These are phyloP conservation scores for Nebria brevicollis DNA, from an alignment of 2,888 invertebrate species.

Conservation along the genomic window DNA sequence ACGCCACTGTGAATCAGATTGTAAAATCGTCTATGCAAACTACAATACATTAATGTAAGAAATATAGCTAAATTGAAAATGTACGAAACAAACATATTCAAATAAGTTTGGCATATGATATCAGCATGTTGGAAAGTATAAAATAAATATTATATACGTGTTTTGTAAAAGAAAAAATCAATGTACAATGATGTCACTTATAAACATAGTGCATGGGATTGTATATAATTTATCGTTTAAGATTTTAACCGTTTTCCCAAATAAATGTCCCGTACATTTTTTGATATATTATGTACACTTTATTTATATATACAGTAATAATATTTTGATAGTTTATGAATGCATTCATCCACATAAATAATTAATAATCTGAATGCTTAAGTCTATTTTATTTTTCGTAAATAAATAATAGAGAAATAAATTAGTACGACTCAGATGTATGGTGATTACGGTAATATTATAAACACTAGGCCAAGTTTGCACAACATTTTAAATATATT, in stretches of 20 bases:
- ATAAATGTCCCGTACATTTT: not conserved
- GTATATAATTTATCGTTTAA: not conserved
- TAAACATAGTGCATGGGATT: not conserved
- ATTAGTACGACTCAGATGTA: no score
- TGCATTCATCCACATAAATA: no score
- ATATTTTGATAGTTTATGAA: no score
- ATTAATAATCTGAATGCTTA: no score
- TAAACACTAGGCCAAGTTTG: no score
- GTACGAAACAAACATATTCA: not conserved
- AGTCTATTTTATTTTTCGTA: no score
- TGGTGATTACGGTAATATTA: no score
- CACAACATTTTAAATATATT: no score
- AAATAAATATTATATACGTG: not conserved
- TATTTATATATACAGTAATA: no score
- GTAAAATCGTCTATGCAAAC: not conserved
- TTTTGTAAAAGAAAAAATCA: not conserved
- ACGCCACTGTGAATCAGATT: not conserved
- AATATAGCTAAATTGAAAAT: not conserved
- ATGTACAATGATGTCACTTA: not conserved
- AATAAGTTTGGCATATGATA: not conserved
- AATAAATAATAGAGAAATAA: no score
- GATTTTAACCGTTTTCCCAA: not conserved
- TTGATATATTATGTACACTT: no score
- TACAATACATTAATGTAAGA: not conserved
- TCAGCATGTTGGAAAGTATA: not conserved